Evolutionary conservation across 2,797 vertebrate species (phyloP).

Genomic region (Macrochelys suwanniensis): DNA sequence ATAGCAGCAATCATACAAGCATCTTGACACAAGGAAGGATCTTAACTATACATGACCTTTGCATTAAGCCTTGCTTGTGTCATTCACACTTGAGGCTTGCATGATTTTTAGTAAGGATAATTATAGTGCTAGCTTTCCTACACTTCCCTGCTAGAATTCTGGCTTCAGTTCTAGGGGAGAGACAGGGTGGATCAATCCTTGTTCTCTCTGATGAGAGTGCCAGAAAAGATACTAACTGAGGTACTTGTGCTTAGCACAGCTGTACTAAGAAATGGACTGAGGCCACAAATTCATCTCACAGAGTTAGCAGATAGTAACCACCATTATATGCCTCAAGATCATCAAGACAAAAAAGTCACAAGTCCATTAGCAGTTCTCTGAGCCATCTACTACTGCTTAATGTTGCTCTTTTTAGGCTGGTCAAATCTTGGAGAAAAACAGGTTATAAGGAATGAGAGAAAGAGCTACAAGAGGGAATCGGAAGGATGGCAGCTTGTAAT

Average conservation of each 20-base stretch:
- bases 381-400: not conserved
- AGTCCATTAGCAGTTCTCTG: not conserved
- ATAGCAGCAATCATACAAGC: not conserved
- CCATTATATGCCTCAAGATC: not conserved
- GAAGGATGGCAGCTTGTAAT: conserved; percentile 35
- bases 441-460: not conserved
- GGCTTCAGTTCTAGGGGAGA: not conserved
- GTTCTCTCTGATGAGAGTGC: not conserved
- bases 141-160: not conserved
- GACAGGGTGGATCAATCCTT: not conserved
- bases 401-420: not conserved
- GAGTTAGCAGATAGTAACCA: not conserved
- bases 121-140: not conserved
- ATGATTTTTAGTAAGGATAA: not conserved
- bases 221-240: not conserved
- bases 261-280: not conserved
- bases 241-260: not conserved
- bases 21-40: not conserved
- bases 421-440: conserved; percentile 15
- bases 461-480: conserved; percentile 26
- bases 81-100: not conserved
- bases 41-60: not conserved
- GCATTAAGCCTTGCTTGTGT: not conserved
- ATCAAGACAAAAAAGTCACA: not conserved
- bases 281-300: not conserved